Percentiles rank a stretch among this genome's conserved stretches.
Evolutionary conservation across 2,888 invertebrate species (phyloP).

Genomic region (Cheiracanthium punctorium): DNA sequence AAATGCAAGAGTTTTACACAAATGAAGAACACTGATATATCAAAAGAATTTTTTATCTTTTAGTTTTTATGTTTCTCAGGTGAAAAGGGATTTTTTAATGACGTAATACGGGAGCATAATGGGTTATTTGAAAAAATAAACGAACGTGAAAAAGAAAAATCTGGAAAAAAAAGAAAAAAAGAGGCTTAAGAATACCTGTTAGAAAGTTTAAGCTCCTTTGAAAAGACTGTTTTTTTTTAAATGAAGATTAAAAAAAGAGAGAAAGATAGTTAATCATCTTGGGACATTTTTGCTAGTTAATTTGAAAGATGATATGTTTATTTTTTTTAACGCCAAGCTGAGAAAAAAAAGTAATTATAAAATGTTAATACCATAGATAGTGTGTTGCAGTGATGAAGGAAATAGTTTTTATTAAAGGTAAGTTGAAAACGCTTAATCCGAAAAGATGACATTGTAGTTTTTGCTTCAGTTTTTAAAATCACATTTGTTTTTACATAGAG

Average conservation of each 20-base stretch:
- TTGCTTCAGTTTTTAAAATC: too few relatives aligned
- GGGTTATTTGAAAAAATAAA: neutral
- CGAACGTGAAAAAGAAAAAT: neutral
- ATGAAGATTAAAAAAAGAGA: neutral
- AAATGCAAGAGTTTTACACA: neutral
- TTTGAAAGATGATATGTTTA: neutral
- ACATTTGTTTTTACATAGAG: too few relatives aligned
- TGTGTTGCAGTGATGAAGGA: too few relatives aligned
- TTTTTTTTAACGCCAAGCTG: too few relatives aligned
- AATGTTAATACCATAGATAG: too few relatives aligned
- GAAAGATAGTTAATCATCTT: neutral
- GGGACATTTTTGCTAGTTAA: neutral
- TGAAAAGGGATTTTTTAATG: slow-evolving; percentile 5
- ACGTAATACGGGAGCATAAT: slow-evolving; percentile 6
- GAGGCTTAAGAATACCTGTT: neutral
- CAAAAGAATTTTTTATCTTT: neutral
- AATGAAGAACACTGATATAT: neutral
- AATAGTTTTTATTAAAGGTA: too few relatives aligned
- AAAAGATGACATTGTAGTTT: too few relatives aligned
- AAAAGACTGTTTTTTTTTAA: neutral
- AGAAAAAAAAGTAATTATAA: too few relatives aligned
- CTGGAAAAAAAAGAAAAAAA: neutral
- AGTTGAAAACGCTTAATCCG: too few relatives aligned
- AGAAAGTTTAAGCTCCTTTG: neutral
- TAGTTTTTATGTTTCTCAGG: neutral